A percentile compares a stretch with the other conserved stretches of the same genome.
phyloP scores from a whole-genome alignment of 2,888 invertebrate genomes.

The Trichogramma dendrolimi region DNA sequence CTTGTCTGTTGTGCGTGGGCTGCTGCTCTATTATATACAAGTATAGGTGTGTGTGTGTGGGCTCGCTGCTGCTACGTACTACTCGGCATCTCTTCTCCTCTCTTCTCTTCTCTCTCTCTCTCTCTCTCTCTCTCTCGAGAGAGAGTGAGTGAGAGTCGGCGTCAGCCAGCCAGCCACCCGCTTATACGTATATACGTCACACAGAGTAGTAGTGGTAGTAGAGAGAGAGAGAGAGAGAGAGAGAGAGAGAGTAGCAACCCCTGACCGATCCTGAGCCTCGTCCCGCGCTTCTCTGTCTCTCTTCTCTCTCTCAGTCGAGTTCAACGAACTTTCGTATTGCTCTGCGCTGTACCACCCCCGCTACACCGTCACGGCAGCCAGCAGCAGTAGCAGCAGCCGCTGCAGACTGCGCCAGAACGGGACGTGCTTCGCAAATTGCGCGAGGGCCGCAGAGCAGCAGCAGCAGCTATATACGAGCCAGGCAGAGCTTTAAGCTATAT shows the following conservation, averaged over 20 bases:
- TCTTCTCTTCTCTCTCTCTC: constrained; percentile 6
- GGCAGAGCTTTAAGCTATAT: too few species aligned
- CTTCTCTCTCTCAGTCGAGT: constrained; percentile 15
- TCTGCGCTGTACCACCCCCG: constrained; percentile 26
- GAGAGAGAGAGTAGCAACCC: constrained; percentile 27
- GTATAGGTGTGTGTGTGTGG: too few species aligned
- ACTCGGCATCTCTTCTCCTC: too few species aligned
- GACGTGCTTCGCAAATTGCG: too few species aligned
- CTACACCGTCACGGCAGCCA: constrained; percentile 16
- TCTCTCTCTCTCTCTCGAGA: constrained; percentile 3
- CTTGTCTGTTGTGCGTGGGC: too few species aligned
- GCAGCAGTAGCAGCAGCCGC: neutral
- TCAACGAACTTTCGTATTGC: constrained; percentile 31
- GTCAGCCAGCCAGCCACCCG: neutral
- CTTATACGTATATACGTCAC: too few species aligned
- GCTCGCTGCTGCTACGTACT: too few species aligned
- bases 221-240: constrained; percentile 22
- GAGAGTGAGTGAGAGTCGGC: too few species aligned
- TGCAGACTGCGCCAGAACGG: too few species aligned
- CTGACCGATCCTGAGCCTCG: constrained; percentile 33
- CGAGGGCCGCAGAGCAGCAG: too few species aligned
- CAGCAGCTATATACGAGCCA: too few species aligned
- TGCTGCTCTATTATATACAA: too few species aligned
- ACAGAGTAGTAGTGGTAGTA: constrained; percentile 12
- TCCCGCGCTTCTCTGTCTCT: constrained; percentile 22